These are phyloP conservation scores for Thalassophryne amazonica DNA, from an alignment of 2,797 vertebrate species.

Conservation along the genomic window DNA sequence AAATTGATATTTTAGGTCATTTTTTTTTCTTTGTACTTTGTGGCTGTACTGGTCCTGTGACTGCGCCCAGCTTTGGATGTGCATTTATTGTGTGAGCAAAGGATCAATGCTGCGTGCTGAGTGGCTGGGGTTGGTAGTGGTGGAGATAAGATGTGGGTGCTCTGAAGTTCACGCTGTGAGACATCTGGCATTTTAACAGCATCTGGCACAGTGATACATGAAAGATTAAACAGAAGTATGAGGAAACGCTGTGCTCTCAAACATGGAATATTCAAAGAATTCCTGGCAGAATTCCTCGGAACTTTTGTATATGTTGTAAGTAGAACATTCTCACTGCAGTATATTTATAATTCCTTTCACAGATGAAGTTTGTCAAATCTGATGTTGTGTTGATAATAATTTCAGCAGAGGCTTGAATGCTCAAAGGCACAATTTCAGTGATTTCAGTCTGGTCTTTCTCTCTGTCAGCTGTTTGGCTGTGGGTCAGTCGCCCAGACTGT, in stretches of 20 bases:
- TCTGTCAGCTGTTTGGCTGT: slow-evolving; percentile 86
- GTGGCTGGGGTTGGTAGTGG: slow-evolving; percentile 49
- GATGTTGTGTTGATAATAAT: not conserved
- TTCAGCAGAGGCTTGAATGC: too few species aligned
- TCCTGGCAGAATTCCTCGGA: slow-evolving; percentile 91
- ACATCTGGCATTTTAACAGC: slow-evolving; percentile 32
- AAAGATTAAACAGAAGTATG: slow-evolving; percentile 74
- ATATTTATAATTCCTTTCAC: not conserved
- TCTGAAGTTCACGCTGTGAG: slow-evolving; percentile 26
- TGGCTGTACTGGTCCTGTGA: too few species aligned
- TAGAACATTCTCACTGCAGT: slow-evolving; percentile 30
- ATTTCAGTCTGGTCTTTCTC: too few species aligned
- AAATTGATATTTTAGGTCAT: too few species aligned
- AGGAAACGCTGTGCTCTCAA: slow-evolving; percentile 85
- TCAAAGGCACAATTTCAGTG: too few species aligned
- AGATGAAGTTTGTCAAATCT: not conserved
- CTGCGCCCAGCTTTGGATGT: not conserved
- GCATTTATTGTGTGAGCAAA: not conserved
- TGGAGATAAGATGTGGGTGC: slow-evolving; percentile 32
- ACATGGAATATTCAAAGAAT: slow-evolving; percentile 87
- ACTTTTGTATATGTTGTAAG: slow-evolving; percentile 95
- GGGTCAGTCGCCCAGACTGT: slow-evolving; percentile 88
- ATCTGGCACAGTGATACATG: slow-evolving; percentile 37
- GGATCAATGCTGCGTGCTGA: slow-evolving; percentile 66
- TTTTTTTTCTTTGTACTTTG: too few species aligned